These are phyloP conservation scores for Xiphophorus maculatus DNA, from an alignment of 2,113 vertebrate genomes.

Conservation along the genomic window DNA sequence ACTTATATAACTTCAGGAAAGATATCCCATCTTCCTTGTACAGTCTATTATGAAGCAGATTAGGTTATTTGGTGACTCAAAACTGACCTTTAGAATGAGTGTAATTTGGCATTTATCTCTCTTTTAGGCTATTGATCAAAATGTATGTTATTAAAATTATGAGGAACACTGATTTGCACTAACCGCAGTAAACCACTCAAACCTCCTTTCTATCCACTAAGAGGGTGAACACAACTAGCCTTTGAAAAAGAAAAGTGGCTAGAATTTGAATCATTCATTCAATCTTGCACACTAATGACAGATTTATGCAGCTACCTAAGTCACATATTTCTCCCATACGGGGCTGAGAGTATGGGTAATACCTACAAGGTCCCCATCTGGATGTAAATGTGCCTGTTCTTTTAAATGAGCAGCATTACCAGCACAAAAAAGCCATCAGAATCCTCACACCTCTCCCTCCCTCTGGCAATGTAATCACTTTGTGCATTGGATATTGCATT, in stretches of 20 bases:
- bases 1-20: too few relatives aligned
- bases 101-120: neutral
- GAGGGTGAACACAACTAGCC: slow-evolving; percentile 28
- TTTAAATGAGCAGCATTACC: slow-evolving; percentile 62
- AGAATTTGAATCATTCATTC: slow-evolving; percentile 53
- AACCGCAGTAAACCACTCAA: slow-evolving; percentile 25
- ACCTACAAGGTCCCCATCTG: slow-evolving; percentile 46
- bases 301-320: slow-evolving; percentile 43
- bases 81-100: neutral
- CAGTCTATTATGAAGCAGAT: neutral
- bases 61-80: neutral
- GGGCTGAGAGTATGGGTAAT: slow-evolving; percentile 29
- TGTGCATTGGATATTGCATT: slow-evolving; percentile 71
- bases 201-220: neutral
- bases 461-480: slow-evolving; percentile 71
- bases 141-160: slow-evolving; percentile 51
- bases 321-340: slow-evolving; percentile 24
- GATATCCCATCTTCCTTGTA: neutral
- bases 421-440: slow-evolving; percentile 59
- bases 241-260: slow-evolving; percentile 52
- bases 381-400: slow-evolving; percentile 64
- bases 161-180: slow-evolving; percentile 28
- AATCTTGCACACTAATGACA: slow-evolving; percentile 40
- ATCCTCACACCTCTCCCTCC: slow-evolving; percentile 61
- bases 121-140: slow-evolving; percentile 20